Conservation (phyloP, 2,888 invertebrate genomes). For the Phania funesta region DNA sequence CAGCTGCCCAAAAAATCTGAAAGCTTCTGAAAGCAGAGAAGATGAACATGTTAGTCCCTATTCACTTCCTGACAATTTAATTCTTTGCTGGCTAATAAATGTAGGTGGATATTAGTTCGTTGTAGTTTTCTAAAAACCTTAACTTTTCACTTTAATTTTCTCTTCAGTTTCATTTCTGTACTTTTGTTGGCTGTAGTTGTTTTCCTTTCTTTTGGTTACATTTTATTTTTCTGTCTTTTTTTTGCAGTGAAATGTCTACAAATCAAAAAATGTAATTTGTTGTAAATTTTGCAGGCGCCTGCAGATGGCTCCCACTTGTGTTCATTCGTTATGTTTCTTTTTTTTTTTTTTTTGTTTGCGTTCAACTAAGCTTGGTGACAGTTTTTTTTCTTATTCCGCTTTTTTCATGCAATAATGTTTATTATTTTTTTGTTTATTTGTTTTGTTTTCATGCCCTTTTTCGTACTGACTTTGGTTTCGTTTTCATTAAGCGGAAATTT, state of each 20-base stretch:
- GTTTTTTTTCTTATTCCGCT: constrained; percentile 21
- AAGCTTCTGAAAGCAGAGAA: too few species aligned
- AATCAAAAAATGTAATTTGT: constrained; percentile 67
- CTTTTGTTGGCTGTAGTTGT: constrained; percentile 1
- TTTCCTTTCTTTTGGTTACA: constrained; percentile 12
- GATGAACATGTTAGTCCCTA: too few species aligned
- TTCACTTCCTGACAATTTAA: too few species aligned
- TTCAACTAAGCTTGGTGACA: constrained; percentile 62
- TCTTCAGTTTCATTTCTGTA: neutral
- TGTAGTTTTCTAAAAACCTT: neutral
- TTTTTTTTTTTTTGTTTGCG: constrained; percentile 30
- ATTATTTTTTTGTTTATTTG: neutral
- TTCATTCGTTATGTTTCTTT: constrained; percentile 41
- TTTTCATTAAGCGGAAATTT: constrained; percentile 67
- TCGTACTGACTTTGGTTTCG: constrained; percentile 52
- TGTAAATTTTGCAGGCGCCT: constrained; percentile 64
- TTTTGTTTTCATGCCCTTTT: constrained; percentile 30
- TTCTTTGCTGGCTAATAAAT: neutral
- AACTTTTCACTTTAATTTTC: neutral
- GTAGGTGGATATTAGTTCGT: neutral
- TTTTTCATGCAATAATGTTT: constrained; percentile 16
- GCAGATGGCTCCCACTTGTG: constrained; percentile 66
- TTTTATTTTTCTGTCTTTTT: constrained; percentile 17
- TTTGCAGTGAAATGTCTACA: constrained; percentile 60
- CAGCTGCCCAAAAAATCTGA: too few species aligned